Evolutionary conservation across 64 coral and sea anemone species (phyloP).

Genomic region (Porites lutea): DNA sequence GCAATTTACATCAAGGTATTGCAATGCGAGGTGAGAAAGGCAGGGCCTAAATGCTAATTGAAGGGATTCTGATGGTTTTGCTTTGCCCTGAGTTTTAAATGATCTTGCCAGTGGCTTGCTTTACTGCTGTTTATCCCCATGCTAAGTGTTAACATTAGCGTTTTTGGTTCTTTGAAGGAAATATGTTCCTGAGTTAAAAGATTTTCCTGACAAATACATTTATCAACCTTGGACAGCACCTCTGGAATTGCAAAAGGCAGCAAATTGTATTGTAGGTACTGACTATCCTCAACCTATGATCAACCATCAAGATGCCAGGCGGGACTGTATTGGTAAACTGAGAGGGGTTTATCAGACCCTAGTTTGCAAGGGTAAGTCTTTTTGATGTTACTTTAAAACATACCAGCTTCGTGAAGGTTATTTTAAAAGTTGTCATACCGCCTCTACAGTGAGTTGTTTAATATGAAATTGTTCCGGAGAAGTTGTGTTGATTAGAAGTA

Average conservation of each 20-base stretch:
- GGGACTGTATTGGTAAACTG: constrained; percentile 53
- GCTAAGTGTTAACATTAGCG: background rate
- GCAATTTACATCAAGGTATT: no score
- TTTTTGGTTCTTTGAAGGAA: constrained; percentile 56
- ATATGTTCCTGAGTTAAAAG: constrained; percentile 84
- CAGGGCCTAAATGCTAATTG: no score
- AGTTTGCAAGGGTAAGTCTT: constrained; percentile 57
- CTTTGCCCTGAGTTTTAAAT: no score
- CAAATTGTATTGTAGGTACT: constrained; percentile 70
- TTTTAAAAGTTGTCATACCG: no score
- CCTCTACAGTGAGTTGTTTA: background rate
- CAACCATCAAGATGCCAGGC: constrained; percentile 38
- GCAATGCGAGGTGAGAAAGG: no score
- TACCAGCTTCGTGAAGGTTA: no score
- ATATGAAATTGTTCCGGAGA: background rate
- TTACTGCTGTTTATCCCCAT: no score
- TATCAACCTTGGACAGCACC: constrained; percentile 92
- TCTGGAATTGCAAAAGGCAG: constrained; percentile 47
- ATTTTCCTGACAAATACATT: constrained; percentile 54
- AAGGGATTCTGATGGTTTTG: no score
- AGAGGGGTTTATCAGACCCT: constrained; percentile 64
- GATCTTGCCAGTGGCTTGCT: no score
- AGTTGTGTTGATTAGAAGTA: background rate
- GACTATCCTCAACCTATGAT: constrained; percentile 81
- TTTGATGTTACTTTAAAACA: background rate